These are phyloP conservation scores for Coilia nasus DNA, from an alignment of 2,797 vertebrate genomes.

Conservation along the genomic window DNA sequence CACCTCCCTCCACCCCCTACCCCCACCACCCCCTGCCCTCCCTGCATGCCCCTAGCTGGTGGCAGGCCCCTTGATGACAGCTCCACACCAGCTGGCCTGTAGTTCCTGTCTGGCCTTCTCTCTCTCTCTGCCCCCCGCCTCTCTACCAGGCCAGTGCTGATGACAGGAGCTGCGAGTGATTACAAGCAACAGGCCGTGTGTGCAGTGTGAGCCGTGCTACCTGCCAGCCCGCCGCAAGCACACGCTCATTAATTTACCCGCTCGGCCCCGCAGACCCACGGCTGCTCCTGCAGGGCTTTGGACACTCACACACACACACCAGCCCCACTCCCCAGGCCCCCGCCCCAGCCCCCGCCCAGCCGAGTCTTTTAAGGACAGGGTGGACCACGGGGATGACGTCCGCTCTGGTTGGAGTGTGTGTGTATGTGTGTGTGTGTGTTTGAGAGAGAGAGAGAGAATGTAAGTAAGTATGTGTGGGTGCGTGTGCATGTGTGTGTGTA, in stretches of 20 bases:
- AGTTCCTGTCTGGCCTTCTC: conserved; percentile 52
- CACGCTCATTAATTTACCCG: conserved; percentile 56
- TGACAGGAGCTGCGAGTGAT: conserved; percentile 74
- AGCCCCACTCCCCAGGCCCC: too few relatives aligned
- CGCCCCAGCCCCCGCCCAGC: too few relatives aligned
- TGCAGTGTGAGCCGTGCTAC: conserved; percentile 56
- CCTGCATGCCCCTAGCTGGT: conserved; percentile 34
- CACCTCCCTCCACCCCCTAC: conserved; percentile 30
- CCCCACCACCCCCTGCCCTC: conserved; percentile 8
- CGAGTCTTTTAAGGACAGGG: conserved; percentile 41
- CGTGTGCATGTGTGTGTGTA: not conserved
- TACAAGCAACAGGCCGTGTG: conserved; percentile 64
- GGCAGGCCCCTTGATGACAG: conserved; percentile 68
- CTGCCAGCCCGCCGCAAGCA: conserved; percentile 58
- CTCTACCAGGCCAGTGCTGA: conserved; percentile 63
- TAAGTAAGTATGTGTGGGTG: not conserved
- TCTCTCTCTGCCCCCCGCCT: not conserved
- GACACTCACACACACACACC: not conserved
- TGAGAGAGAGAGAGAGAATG: not conserved
- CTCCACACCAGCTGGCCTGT: conserved; percentile 60
- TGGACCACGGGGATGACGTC: conserved; percentile 3
- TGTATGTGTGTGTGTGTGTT: not conserved
- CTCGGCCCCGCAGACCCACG: conserved; percentile 44
- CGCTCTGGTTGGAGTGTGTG: not conserved
- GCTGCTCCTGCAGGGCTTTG: conserved; percentile 45